A percentile compares a stretch with the other conserved stretches of the same genome.
Conservation (phyloP, 2,113 vertebrate species). For the Corythaeola cristata region DNA sequence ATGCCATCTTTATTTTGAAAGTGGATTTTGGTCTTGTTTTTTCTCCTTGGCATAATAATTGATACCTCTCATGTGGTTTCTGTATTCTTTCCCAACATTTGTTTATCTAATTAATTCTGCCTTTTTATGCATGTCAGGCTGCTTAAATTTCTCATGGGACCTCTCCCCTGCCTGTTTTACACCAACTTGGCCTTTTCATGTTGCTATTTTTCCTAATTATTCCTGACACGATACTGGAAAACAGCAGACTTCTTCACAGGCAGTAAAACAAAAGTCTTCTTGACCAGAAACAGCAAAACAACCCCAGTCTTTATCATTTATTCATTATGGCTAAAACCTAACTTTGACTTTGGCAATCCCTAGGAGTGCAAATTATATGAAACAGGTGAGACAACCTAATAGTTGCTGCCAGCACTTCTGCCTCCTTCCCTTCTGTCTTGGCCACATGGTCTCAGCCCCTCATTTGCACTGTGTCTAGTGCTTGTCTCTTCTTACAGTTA, state of each 20-base stretch:
- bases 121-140: conserved; percentile 1
- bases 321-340: background rate
- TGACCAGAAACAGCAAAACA: background rate
- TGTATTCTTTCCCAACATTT: background rate
- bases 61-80: background rate
- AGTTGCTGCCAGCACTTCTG: background rate
- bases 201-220: conserved; percentile 44
- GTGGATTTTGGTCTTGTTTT: background rate
- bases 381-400: background rate
- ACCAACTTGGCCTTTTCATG: conserved; percentile 33
- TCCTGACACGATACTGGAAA: background rate
- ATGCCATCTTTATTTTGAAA: background rate
- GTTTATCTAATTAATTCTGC: conserved; percentile 14
- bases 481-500: background rate
- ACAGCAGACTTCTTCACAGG: background rate
- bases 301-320: background rate
- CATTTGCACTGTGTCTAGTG: background rate
- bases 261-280: background rate
- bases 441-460: background rate
- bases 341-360: background rate
- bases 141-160: conserved; percentile 19
- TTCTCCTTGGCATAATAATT: background rate
- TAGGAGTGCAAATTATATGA: background rate
- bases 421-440: background rate
- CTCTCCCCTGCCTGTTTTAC: background rate